These are phyloP conservation scores for Ochotona curzoniae DNA, from an alignment of 2,113 vertebrate species.

Conservation along the genomic window DNA sequence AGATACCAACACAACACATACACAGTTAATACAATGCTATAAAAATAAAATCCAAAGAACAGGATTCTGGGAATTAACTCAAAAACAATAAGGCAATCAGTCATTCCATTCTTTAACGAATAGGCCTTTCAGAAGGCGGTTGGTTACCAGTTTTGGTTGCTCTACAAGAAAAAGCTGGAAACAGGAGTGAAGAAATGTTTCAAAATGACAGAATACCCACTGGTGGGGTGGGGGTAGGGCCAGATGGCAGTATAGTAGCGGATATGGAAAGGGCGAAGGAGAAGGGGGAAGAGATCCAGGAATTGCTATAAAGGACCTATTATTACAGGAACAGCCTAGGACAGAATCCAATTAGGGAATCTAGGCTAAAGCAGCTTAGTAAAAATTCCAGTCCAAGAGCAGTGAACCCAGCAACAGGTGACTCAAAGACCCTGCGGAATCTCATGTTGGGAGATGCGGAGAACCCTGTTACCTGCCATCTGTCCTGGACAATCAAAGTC, in stretches of 20 bases:
- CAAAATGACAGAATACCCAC: not conserved
- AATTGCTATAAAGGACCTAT: not conserved
- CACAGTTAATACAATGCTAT: not conserved
- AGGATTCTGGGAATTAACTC: not conserved
- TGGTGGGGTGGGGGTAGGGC: not conserved
- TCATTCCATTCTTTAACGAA: not conserved
- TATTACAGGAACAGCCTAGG: not conserved
- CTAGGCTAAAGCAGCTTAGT: constrained; percentile 46
- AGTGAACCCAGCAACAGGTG: not conserved
- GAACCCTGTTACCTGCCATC: constrained; percentile 17
- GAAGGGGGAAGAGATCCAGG: not conserved
- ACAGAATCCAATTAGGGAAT: not conserved
- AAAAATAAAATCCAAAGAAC: not conserved
- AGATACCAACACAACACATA: not conserved
- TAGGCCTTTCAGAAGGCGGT: not conserved
- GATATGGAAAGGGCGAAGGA: not conserved
- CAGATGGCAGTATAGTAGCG: not conserved
- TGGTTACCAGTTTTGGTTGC: not conserved
- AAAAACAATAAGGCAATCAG: not conserved
- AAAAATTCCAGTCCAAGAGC: not conserved
- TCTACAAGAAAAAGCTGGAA: constrained; percentile 45
- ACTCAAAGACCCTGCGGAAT: not conserved
- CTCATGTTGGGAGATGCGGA: not conserved
- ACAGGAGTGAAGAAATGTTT: not conserved
- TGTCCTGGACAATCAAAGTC: not conserved